Evolutionary conservation across 64 coral and sea anemone species (phyloP).

Genomic region (Porites lutea): DNA sequence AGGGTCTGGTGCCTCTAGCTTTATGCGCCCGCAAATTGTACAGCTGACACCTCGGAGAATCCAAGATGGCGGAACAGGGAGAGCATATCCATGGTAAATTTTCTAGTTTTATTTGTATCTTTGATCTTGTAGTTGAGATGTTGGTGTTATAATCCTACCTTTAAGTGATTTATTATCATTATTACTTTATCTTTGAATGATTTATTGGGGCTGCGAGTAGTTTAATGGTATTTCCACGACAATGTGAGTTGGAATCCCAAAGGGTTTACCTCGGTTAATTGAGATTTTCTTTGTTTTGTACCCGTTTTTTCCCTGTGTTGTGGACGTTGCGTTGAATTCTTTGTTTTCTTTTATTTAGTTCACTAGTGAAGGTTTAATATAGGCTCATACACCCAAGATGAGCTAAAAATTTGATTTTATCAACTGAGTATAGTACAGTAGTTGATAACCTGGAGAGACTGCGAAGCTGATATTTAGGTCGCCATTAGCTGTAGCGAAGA

Average conservation of each 20-base stretch:
- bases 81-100: constrained; percentile 48
- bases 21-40: background rate
- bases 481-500: no score
- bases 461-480: no score
- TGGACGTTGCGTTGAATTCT: no score
- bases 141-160: background rate
- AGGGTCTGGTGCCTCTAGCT: background rate
- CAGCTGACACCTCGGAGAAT: background rate
- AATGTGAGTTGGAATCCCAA: background rate
- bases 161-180: background rate
- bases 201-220: background rate
- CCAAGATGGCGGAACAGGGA: constrained; percentile 73
- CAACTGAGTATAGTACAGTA: no score
- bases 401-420: no score
- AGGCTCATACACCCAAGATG: no score
- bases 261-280: no score
- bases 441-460: no score
- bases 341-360: no score
- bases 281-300: no score
- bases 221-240: background rate
- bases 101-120: background rate
- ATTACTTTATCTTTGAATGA: background rate
- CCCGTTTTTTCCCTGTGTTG: no score
- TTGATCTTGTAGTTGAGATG: background rate
- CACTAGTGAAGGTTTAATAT: no score